Evolutionary conservation across 2,113 vertebrate species (phyloP).

Genomic region (Hirundichthys speculiger): DNA sequence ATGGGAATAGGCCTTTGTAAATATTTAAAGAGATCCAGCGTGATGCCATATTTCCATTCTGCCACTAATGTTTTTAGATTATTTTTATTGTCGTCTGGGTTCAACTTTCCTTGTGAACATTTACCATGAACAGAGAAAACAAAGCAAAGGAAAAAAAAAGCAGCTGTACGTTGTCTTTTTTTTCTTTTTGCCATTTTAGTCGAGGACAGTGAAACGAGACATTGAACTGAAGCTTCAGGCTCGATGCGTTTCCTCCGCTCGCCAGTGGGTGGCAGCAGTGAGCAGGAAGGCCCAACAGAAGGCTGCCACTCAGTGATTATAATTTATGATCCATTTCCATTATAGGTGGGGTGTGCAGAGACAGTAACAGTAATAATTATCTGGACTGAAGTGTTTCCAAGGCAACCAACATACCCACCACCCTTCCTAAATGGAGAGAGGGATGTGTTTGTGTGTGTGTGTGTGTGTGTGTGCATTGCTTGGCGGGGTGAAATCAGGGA

Average conservation of each 20-base stretch:
- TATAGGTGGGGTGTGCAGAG: slow-evolving; percentile 99
- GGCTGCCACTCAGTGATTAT: slow-evolving; percentile 91
- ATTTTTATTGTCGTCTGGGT: slow-evolving; percentile 74
- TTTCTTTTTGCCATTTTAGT: background rate
- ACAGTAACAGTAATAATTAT: slow-evolving; percentile 99
- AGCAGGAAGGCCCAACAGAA: slow-evolving; percentile 79
- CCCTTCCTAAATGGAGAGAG: slow-evolving; percentile 75
- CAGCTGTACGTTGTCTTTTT: background rate
- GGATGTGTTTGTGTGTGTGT: slow-evolving; percentile 29
- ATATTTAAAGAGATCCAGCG: slow-evolving; percentile 83
- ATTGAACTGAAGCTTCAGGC: slow-evolving; percentile 1
- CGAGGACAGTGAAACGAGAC: slow-evolving; percentile 25
- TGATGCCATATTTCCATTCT: slow-evolving; percentile 80
- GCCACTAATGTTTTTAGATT: slow-evolving; percentile 77
- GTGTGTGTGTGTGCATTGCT: slow-evolving; percentile 81
- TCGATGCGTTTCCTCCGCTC: slow-evolving; percentile 18
- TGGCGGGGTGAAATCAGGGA: slow-evolving; percentile 88
- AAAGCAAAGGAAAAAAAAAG: slow-evolving; percentile 31
- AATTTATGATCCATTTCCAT: slow-evolving; percentile 98
- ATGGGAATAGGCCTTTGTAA: slow-evolving; percentile 83
- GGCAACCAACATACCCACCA: slow-evolving; percentile 84
- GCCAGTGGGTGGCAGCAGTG: slow-evolving; percentile 88
- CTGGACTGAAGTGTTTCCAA: slow-evolving; percentile 95
- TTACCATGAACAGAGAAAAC: slow-evolving; percentile 46
- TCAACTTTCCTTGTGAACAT: slow-evolving; percentile 69